Evolutionary conservation across 2,888 invertebrate genomes (phyloP), one percentile per base, ranked within the genome.

Genomic region (Toxonevra muliebris): DNA sequence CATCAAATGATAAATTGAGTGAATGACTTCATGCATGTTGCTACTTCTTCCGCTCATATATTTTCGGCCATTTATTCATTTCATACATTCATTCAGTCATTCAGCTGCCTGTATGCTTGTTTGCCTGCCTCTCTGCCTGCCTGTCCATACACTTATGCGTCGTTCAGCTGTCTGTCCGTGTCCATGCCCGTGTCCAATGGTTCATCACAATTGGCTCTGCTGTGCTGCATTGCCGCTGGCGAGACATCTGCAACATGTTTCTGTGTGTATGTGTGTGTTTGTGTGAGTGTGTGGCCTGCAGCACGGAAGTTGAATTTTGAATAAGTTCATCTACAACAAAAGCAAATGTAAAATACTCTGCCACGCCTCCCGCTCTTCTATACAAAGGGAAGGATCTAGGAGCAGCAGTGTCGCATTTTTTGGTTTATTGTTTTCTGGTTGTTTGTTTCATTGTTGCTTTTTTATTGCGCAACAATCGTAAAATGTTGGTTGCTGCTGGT

Each of bases 1-100:
- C 80, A 82, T 82, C 83, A 82, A 82, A 80, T 79, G 81, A 82
- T 82, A 82, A 82, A 82, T 82, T 82, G 83, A 82, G 81, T 82
- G 82, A 82, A 82, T 82, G 82, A 82, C 82, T 82, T 82, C 82
- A 82, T 82, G 82, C 81, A 77, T 77, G 81, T 79, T 77, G 73
- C 71, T 70, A 73, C 74, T 70, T 78, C 82, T 76, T 79, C 80
- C 80, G 75, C 74, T 65, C 69, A 69, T 64, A 68, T 30, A 30
- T 30, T 30, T 30, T 30, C 61, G 8, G 50, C 8, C 65, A 70
- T 62, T 66, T 66, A 61, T 65, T 7, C n/a, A n/a, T n/a, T n/a
- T n/a, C n/a, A n/a, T n/a, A n/a, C n/a, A n/a, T n/a, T n/a, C 13
- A 55, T 12, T 17, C 30, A 63, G 40, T 11, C 53, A 65, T 42